These are phyloP conservation scores for Diachrysia chrysitis DNA, from an alignment of 2,888 invertebrate genomes.

Conservation along the genomic window DNA sequence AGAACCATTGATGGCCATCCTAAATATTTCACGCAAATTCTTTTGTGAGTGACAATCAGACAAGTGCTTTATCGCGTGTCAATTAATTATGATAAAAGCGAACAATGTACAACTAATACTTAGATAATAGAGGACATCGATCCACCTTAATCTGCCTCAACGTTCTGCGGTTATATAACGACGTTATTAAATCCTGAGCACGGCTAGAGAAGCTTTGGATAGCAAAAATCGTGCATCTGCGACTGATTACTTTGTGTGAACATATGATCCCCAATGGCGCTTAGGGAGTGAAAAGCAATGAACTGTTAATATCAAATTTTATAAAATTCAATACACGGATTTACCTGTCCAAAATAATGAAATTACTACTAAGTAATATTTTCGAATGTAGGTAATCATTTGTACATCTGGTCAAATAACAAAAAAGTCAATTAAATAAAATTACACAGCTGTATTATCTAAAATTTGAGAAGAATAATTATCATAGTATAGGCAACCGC, in stretches of 20 bases:
- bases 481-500: slow-evolving; percentile 47
- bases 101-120: slow-evolving; percentile 48
- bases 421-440: neutral
- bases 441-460: neutral
- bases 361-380: too few species aligned
- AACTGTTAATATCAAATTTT: neutral
- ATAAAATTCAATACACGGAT: neutral
- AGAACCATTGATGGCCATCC: slow-evolving; percentile 1
- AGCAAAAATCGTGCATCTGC: slow-evolving; percentile 26
- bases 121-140: slow-evolving; percentile 54
- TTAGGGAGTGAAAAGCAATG: neutral
- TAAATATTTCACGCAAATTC: slow-evolving; percentile 23
- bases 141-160: slow-evolving; percentile 34
- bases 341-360: neutral
- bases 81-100: slow-evolving; percentile 50
- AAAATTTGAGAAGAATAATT: neutral
- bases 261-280: slow-evolving; percentile 12
- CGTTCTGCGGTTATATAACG: slow-evolving; percentile 47
- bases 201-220: slow-evolving; percentile 20
- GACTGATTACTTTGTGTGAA: slow-evolving; percentile 22
- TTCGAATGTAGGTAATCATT: too few species aligned
- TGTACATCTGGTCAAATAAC: neutral
- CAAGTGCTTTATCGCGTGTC: slow-evolving; percentile 49
- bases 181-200: slow-evolving; percentile 63
- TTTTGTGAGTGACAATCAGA: slow-evolving; percentile 18